Evolutionary conservation across 2,888 invertebrate genomes (phyloP), one percentile per base, ranked within the genome.

Genomic region (Xestia sexstrigata): DNA sequence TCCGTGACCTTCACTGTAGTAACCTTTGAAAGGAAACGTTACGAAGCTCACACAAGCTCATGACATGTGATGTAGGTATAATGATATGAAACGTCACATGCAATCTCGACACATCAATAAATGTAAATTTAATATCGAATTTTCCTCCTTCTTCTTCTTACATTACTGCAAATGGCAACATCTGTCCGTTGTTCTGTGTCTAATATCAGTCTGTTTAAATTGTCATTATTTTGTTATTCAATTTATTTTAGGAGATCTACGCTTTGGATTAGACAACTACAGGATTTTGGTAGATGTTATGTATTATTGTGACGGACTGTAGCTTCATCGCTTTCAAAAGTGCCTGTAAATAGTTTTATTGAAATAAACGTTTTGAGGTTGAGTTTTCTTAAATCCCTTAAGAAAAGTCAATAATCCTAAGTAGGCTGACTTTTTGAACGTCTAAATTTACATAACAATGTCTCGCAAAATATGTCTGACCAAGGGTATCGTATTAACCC

Each of bases 31-130:
- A 60, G 1, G 55, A 26, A 60, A 62, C 26, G 23, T 42, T 20
- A 49, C 17, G 0, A 23, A 42, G 13, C 17, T 9, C 35, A 45
- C 35, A 45, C 4, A 42, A 49, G 35, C 23, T 20, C 4, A 42
- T 60, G 70, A 77, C 69, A 79, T 42, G 15, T 42, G 76, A 69
- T 26, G 8, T 30, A 79, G 47, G 70, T 58, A n/a, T 55, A 49
- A 47, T 47, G 15, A 60, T 23, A 35, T 30, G 26, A 35, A 23
- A 60, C 6, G 23, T 70, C 76, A 23, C 30, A 26, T 52, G 9
- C 35, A 26, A 58, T 47, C 13, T 35, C 23, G 65, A 7, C 45
- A 26, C 23, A 55, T 65, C 26, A 45, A 47, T 47, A 58, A 42
- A 77, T 52, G 17, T 74, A 7, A 9, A 39, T 35, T 0, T 55